Conservation (phyloP, 2,888 invertebrate species). For the Drosophila kanekoi region DNA sequence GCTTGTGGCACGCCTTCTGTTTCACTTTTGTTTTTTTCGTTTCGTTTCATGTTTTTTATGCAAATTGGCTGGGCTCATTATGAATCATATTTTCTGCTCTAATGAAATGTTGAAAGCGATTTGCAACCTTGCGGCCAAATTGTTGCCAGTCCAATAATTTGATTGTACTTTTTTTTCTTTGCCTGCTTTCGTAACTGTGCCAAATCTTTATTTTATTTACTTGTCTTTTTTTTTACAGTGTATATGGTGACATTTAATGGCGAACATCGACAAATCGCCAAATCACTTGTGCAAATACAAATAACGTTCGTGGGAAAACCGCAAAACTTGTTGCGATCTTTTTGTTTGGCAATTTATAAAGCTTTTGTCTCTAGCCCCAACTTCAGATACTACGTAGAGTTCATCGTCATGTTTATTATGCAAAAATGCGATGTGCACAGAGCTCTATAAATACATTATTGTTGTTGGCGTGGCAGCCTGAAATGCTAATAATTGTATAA, state of each 20-base stretch:
- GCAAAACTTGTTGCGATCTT: conserved; percentile 44
- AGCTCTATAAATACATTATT: conserved; percentile 27
- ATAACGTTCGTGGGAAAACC: conserved; percentile 63
- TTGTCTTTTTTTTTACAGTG: conserved; percentile 37
- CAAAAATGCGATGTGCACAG: conserved; percentile 46
- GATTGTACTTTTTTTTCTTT: conserved; percentile 28
- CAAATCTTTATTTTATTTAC: conserved; percentile 4
- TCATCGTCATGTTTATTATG: conserved; percentile 44
- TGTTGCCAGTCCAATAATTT: conserved; percentile 57
- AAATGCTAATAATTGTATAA: conserved; percentile 33
- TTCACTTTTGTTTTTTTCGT: conserved; percentile 40
- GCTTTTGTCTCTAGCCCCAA: background rate
- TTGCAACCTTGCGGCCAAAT: conserved; percentile 57
- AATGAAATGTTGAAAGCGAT: conserved; percentile 58
- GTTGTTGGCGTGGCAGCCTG: conserved; percentile 1
- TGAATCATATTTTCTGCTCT: conserved; percentile 68
- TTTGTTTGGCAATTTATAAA: conserved; percentile 43
- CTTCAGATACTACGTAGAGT: conserved; percentile 10
- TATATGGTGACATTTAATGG: conserved; percentile 43
- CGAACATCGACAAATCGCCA: conserved; percentile 34
- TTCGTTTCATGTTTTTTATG: conserved; percentile 28
- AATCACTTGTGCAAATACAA: conserved; percentile 54
- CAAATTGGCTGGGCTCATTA: conserved; percentile 60
- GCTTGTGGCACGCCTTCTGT: conserved; percentile 55
- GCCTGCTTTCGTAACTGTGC: conserved; percentile 43